Conservation (phyloP, 2,113 vertebrate genomes). For the Pterocles burchelli region DNA sequence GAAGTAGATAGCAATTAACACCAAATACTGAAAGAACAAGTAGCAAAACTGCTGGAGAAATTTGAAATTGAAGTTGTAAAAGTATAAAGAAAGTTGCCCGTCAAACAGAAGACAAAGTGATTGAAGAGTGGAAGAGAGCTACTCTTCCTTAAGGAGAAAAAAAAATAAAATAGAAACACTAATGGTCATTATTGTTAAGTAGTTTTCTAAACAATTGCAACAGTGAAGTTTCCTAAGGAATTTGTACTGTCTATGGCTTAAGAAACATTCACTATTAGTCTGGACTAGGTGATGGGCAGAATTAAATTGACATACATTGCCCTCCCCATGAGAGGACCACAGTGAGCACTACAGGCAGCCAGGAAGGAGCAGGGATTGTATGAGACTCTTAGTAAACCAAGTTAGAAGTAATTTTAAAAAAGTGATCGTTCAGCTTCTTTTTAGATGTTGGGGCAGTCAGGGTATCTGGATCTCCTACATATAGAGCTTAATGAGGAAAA, state of each 20-base stretch:
- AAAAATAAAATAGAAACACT: background rate
- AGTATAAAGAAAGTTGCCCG: background rate
- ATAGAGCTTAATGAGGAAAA: background rate
- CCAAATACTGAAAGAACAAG: background rate
- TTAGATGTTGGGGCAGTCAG: background rate
- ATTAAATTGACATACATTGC: background rate
- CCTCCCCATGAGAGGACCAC: background rate
- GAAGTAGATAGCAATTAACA: background rate
- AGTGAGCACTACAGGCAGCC: background rate
- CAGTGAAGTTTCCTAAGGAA: background rate
- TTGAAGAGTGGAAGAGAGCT: background rate
- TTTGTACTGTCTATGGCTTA: background rate
- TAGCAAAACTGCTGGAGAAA: background rate
- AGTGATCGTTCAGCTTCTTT: background rate
- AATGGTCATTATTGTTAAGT: background rate
- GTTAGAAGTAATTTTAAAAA: background rate
- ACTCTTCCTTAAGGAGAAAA: background rate
- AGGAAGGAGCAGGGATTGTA: background rate
- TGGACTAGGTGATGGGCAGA: background rate
- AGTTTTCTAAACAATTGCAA: background rate
- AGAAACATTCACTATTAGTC: background rate
- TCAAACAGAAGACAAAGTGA: background rate
- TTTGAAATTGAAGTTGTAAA: background rate
- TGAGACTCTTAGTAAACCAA: background rate
- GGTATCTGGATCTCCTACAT: background rate